Percentiles rank a stretch among this genome's conserved stretches.
Evolutionary conservation across 2,888 invertebrate genomes (phyloP).

Genomic region (Abrostola triplasia): DNA sequence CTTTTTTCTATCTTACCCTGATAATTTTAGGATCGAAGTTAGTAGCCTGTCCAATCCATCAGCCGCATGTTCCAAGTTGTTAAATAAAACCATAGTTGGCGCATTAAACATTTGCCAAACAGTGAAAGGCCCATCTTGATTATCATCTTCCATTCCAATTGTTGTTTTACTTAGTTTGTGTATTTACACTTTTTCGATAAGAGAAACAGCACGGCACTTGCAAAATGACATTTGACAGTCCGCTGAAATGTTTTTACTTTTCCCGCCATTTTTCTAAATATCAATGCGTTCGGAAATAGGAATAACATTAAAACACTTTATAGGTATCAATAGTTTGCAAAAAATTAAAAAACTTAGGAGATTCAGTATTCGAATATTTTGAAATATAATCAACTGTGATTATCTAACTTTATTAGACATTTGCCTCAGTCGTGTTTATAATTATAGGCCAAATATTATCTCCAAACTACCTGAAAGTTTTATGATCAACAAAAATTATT

Average conservation of each 20-base stretch:
- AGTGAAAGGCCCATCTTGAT: slow-evolving; percentile 81
- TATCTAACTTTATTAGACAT: too few species aligned
- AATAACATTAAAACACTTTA: too few species aligned
- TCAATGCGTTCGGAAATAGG: neutral
- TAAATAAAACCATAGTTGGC: slow-evolving; percentile 88
- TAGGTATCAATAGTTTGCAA: too few species aligned
- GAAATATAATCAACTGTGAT: too few species aligned
- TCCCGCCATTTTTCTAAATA: slow-evolving; percentile 29
- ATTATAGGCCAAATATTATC: too few species aligned
- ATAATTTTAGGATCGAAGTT: slow-evolving; percentile 89
- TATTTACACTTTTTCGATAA: too few species aligned
- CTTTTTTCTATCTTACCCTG: slow-evolving; percentile 70
- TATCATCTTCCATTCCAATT: slow-evolving; percentile 78
- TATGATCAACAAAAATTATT: too few species aligned
- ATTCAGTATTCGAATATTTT: too few species aligned
- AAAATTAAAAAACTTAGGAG: too few species aligned
- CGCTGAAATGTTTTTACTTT: neutral
- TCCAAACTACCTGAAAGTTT: too few species aligned
- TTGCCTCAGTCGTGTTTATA: too few species aligned
- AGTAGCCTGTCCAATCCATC: slow-evolving; percentile 87
- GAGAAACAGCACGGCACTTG: neutral
- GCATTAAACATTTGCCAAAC: slow-evolving; percentile 90
- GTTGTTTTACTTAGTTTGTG: neutral
- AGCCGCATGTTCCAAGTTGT: slow-evolving; percentile 87
- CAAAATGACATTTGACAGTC: neutral